phyloP scores from a whole-genome alignment of 2,888 invertebrate genomes.

The Hipparchia semele region DNA sequence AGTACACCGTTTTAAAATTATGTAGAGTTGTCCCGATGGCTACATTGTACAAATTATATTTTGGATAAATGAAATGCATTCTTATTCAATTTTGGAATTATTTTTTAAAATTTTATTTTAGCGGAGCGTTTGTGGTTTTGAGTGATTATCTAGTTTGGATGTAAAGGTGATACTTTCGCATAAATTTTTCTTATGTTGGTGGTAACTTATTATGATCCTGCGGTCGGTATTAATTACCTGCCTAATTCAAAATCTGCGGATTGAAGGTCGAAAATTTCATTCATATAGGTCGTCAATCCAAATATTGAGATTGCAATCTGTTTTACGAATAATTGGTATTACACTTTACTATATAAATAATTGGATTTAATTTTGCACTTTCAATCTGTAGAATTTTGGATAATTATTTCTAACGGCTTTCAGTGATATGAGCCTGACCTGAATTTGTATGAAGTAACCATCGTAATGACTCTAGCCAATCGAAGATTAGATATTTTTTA shows the following conservation, averaged over 20 bases:
- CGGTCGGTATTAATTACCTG: too few species aligned
- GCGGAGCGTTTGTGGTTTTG: too few species aligned
- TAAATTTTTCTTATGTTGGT: background rate
- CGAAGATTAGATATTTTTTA: slow-evolving; percentile 68
- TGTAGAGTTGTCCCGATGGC: slow-evolving; percentile 2
- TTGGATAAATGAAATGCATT: background rate
- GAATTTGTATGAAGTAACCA: slow-evolving; percentile 10
- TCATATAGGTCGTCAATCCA: too few species aligned
- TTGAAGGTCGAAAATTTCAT: too few species aligned
- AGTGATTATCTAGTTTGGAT: too few species aligned
- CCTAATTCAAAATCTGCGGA: too few species aligned
- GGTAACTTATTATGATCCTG: background rate
- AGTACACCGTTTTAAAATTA: slow-evolving; percentile 69
- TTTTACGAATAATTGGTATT: too few species aligned
- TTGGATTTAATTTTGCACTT: too few species aligned
- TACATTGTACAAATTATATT: slow-evolving; percentile 5
- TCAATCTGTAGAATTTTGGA: too few species aligned
- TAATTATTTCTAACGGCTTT: background rate
- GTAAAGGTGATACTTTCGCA: background rate
- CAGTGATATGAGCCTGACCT: background rate
- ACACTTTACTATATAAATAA: too few species aligned
- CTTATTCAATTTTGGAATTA: background rate
- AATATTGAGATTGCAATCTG: too few species aligned
- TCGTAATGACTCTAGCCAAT: slow-evolving; percentile 37
- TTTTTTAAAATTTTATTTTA: background rate